Evolutionary conservation across 2,888 invertebrate genomes (phyloP), one percentile per base, ranked within the genome.

Genomic region (Mythimna ferrago): DNA sequence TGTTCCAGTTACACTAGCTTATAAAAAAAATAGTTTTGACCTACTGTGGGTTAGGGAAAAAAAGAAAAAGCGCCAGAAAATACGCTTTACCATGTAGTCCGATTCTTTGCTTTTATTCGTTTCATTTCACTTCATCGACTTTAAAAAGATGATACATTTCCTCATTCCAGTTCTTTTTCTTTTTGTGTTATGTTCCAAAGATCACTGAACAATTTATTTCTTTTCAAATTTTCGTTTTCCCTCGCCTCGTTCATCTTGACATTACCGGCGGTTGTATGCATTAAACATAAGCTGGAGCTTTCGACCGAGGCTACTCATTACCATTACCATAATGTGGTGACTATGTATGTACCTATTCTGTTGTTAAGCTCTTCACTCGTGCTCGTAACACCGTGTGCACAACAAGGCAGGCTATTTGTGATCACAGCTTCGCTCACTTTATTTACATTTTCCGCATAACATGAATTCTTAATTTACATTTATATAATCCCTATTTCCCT

Each of bases 291-390:
- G 65, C 32, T n/a, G 70, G 66, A 64, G 64, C 57, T 69, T 35
- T 35, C 21, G 35, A 65, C 60, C 60, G 41, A 54, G 57, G 64
- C 63, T 63, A 63, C 53, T 75, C 70, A 64, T 79, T 63, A 72
- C 19, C 60, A 71, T 81, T 71, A 71, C 11, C 66, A 68, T 81
- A 73, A 80, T 70, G 61, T 67, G 26, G 66, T 53, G 56, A 64
- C 38, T 44, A 64, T 65, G 32, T 56, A 64, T 57, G 32, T 44
- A 64, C 64, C 19, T 56, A 66, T 57, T 64, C 32, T 32, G 35
- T 65, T 53, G 38, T 61, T 35, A 44, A 66, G 53, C 63, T 61
- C 56, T 65, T 54, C 32, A 26, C 64, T 54, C n/a, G 35, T 3
- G 6, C n/a, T 60, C 11, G 26, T 66, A 44, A 51, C 32, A 16